phyloP scores from a whole-genome alignment of 2,113 vertebrate genomes.

The Pelusios castaneus region DNA sequence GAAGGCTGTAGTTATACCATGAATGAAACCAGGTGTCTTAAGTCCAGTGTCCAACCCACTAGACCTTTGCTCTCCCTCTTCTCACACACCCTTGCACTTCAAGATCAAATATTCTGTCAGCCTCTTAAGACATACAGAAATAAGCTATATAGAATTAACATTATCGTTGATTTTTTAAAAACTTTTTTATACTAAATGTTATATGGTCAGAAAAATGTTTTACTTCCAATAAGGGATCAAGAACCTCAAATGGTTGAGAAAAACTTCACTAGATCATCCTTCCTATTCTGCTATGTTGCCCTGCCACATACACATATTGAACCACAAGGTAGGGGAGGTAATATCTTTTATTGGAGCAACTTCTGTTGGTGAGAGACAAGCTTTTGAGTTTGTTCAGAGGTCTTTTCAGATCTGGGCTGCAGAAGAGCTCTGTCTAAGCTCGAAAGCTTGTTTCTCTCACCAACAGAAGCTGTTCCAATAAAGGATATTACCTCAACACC shows the following conservation, averaged over 20 bases:
- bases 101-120: neutral
- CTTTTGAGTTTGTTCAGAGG: no score
- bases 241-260: neutral
- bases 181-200: neutral
- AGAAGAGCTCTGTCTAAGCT: neutral
- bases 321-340: no score
- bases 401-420: neutral
- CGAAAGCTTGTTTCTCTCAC: no score
- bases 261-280: neutral
- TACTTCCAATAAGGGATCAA: neutral
- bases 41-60: no score
- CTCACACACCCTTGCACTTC: neutral
- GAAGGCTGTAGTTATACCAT: rapidly evolving
- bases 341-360: no score
- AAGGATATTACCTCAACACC: no score
- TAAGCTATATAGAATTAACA: neutral
- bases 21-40: neutral
- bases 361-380: no score
- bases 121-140: neutral
- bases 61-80: neutral
- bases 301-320: neutral
- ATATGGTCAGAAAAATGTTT: neutral
- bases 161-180: neutral
- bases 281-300: neutral
- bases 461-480: no score